Percentiles rank a stretch among this genome's conserved stretches.
Conservation (phyloP, 2,113 vertebrate species). For the Fukomys damarensis region DNA sequence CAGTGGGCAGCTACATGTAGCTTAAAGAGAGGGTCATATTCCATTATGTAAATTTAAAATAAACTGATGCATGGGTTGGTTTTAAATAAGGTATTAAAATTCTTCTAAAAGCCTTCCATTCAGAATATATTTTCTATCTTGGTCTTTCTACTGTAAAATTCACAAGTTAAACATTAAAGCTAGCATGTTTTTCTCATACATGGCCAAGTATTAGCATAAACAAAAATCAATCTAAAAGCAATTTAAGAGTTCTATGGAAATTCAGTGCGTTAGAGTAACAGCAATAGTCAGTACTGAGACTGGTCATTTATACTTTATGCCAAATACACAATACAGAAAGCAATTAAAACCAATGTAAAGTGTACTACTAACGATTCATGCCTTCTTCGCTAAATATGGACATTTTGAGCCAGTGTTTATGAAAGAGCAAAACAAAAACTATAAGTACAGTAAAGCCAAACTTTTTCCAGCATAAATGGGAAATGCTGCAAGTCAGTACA, state of each 20-base stretch:
- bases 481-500: slow-evolving; percentile 46
- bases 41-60: slow-evolving; percentile 35
- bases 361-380: slow-evolving; percentile 35
- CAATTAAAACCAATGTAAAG: slow-evolving; percentile 58
- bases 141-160: background rate
- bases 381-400: slow-evolving; percentile 67
- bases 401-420: slow-evolving; percentile 49
- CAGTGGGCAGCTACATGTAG: background rate
- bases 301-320: slow-evolving; percentile 18
- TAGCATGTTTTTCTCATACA: slow-evolving; percentile 13
- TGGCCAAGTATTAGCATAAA: slow-evolving; percentile 1
- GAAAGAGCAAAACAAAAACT: slow-evolving; percentile 56
- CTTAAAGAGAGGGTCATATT: background rate
- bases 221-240: background rate
- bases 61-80: background rate
- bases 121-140: slow-evolving; percentile 1
- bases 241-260: slow-evolving; percentile 17
- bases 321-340: slow-evolving; percentile 63
- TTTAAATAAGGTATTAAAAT: slow-evolving; percentile 9
- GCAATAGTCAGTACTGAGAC: slow-evolving; percentile 34
- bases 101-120: background rate
- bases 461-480: slow-evolving; percentile 47
- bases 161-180: slow-evolving; percentile 35
- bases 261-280: background rate
- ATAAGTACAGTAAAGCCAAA: slow-evolving; percentile 71